Percentiles rank a stretch among this genome's conserved stretches.
Conservation (phyloP, 2,113 vertebrate species). For the Felis catus region DNA sequence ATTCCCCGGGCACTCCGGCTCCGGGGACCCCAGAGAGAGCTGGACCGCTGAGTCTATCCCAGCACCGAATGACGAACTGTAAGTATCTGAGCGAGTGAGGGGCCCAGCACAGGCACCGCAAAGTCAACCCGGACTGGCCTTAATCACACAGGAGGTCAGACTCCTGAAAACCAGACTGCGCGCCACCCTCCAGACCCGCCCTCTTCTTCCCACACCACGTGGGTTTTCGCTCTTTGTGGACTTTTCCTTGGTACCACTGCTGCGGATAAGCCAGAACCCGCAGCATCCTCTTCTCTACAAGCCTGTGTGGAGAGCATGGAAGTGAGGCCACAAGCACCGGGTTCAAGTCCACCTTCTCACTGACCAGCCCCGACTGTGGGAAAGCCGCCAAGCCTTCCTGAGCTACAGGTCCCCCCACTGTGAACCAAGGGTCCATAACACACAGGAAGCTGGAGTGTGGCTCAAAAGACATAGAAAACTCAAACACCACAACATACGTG, state of each 20-base stretch:
- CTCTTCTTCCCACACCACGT: neutral
- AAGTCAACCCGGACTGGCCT: neutral
- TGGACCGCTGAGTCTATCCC: neutral
- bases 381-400: neutral
- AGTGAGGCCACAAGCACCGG: neutral
- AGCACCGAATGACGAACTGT: neutral
- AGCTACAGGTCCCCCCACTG: neutral
- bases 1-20: neutral
- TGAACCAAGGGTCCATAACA: neutral
- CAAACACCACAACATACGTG: neutral
- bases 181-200: accelerated
- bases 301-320: accelerated
- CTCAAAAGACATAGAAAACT: neutral
- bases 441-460: neutral
- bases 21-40: neutral
- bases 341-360: neutral
- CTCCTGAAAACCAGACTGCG: neutral
- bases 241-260: neutral
- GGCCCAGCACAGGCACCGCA: accelerated
- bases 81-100: neutral
- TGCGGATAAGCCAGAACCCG: neutral
- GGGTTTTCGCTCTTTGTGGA: neutral
- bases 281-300: neutral
- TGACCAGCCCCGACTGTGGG: neutral
- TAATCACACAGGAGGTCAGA: accelerated